These are phyloP conservation scores for Thaleichthys pacificus DNA, from an alignment of 2,797 vertebrate genomes.

Conservation along the genomic window DNA sequence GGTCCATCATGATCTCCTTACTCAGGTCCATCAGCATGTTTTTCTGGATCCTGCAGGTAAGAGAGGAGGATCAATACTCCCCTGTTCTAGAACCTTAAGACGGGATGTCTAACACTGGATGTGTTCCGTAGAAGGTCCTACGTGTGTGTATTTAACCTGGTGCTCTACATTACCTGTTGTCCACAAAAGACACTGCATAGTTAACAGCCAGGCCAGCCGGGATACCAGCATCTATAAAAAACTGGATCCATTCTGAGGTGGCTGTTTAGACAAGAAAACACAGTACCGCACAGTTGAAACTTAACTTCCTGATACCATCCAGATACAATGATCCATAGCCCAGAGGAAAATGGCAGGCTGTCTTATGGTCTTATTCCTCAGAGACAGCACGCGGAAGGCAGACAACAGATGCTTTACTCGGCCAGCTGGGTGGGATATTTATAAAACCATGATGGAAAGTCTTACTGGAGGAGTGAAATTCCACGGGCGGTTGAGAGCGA, in stretches of 20 bases:
- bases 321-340: background rate
- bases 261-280: constrained; percentile 63
- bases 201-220: constrained; percentile 90
- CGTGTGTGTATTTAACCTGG: background rate
- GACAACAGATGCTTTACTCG: constrained; percentile 47
- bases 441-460: constrained; percentile 50
- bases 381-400: constrained; percentile 34
- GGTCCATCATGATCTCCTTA: constrained; percentile 94
- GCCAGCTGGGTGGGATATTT: constrained; percentile 72
- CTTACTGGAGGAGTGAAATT: constrained; percentile 22
- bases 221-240: constrained; percentile 94
- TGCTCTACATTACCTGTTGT: constrained; percentile 85
- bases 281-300: background rate
- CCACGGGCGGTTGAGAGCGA: constrained; percentile 25
- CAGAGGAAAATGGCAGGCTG: background rate
- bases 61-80: background rate
- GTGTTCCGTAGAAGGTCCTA: background rate
- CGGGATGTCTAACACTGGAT: background rate
- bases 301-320: background rate
- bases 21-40: constrained; percentile 94
- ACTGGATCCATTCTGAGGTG: constrained; percentile 95
- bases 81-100: background rate
- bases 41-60: constrained; percentile 84
- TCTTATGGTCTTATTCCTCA: constrained; percentile 1
- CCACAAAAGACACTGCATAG: constrained; percentile 91